Base-by-base conservation (phyloP, 2,888 invertebrate species). In the Drosophila nigricruria region DNA sequence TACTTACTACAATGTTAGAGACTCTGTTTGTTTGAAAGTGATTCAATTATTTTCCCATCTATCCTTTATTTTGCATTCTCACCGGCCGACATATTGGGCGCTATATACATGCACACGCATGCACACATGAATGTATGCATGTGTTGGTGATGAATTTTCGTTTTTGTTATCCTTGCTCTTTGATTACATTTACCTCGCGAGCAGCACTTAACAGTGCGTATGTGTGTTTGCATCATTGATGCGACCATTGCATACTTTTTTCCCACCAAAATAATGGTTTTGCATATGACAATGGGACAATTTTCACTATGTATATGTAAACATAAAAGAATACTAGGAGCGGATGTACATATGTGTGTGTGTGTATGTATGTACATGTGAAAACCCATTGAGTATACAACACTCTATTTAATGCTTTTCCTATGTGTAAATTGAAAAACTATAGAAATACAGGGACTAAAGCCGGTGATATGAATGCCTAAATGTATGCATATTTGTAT, bases 251-350 rank as follows among this genome's bases (percentile, higher is more conserved):
- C 57, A 58, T 47, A 57, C 27, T 34, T 59, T 74, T 77, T 77
- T 77, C 77, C 70, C 78, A 77, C 70, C 66, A 77, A 77, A 77
- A 77, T 65, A 56, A 57, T n/a, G 56, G 50, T 57, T 47, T 60
- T 64, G 70, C 54, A 49, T 45, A 56, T 61, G 40, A 53, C 42
- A 43, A 56, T 76, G 57, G 38, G 49, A 23, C 59, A 60, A 45
- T 63, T 63, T 67, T 53, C 12, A 25, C 49, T 57, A 50, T 53
- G 34, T 30, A 38, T 64, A 16, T 16, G 3, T 43, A 20, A 40
- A 30, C 43, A 52, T 47, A 34, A 49, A 57, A 49, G 25, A 38
- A 20, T 50, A 32, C 38, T 16, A 10, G 18, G 4, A 18, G 40
- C 0, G 40, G 14, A 16, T 43, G 43, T 23, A 20, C 9, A 25